A percentile compares a stretch with the other conserved stretches of the same genome.
phyloP scores from a whole-genome alignment of 2,113 vertebrate species.

The Coregonus clupeaformis region DNA sequence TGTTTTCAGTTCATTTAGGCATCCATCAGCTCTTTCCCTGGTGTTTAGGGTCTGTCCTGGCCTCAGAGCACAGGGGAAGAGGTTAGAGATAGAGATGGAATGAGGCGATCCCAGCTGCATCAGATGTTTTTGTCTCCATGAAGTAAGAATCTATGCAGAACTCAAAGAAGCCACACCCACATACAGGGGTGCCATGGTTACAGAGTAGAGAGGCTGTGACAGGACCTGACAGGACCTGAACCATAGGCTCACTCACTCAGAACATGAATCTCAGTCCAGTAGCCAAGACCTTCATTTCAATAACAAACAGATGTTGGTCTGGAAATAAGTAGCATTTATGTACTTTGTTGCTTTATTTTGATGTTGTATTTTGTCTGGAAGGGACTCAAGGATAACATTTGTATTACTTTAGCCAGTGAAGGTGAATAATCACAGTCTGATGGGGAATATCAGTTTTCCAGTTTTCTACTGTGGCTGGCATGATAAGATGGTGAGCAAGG shows the following conservation, averaged over 20 bases:
- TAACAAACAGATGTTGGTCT: slow-evolving; percentile 57
- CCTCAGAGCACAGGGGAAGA: too few species aligned
- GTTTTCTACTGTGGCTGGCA: slow-evolving; percentile 10
- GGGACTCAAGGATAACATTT: neutral
- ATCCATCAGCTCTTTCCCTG: too few species aligned
- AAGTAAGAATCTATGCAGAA: too few species aligned
- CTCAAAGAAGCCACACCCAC: neutral
- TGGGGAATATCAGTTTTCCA: slow-evolving; percentile 33
- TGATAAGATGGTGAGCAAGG: slow-evolving; percentile 46
- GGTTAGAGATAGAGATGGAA: too few species aligned
- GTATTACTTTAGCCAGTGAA: slow-evolving; percentile 34
- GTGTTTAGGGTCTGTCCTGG: too few species aligned
- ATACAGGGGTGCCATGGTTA: neutral
- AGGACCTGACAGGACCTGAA: too few species aligned
- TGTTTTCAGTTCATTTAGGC: too few species aligned
- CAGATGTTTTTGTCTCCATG: too few species aligned
- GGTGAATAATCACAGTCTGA: slow-evolving; percentile 22
- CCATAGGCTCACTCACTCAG: neutral
- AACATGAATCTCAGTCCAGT: neutral
- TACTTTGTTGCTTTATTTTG: neutral
- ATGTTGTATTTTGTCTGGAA: neutral
- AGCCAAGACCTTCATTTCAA: slow-evolving; percentile 33
- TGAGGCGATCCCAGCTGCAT: too few species aligned
- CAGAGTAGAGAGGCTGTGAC: neutral
- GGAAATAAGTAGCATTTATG: neutral